These are phyloP conservation scores for Phoronis australis DNA, from an alignment of 2,888 invertebrate species.

Conservation along the genomic window DNA sequence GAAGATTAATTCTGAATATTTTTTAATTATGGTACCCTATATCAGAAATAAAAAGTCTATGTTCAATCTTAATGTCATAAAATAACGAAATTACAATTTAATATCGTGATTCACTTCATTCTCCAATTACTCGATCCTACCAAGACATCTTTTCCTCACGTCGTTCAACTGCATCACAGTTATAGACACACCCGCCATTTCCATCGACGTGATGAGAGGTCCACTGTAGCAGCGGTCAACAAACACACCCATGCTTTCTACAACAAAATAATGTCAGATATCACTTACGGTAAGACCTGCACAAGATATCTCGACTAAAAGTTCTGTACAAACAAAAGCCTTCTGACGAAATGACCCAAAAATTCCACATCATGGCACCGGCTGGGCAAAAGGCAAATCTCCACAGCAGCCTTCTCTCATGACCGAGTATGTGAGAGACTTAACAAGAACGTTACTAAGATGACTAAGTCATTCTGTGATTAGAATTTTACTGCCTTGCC, in stretches of 20 bases:
- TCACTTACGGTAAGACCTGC: not conserved
- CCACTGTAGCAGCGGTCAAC: conserved; percentile 61
- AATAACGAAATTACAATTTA: not conserved
- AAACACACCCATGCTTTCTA: conserved; percentile 46
- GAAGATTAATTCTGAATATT: no score
- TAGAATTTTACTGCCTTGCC: no score
- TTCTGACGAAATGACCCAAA: not conserved
- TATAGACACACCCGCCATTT: conserved; percentile 73
- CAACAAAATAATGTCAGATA: not conserved
- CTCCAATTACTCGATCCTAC: conserved; percentile 24
- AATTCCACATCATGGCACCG: not conserved
- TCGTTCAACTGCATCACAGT: conserved; percentile 57
- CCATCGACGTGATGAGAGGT: conserved; percentile 67
- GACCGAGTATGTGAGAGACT: no score
- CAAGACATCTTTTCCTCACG: conserved; percentile 29
- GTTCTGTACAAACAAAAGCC: not conserved
- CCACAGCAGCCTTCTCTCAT: not conserved
- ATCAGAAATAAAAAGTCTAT: not conserved
- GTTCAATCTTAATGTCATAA: not conserved
- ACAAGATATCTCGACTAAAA: not conserved
- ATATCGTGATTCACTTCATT: not conserved
- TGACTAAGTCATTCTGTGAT: no score
- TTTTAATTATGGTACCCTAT: not conserved
- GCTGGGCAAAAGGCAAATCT: not conserved
- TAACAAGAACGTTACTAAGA: no score